Evolutionary conservation across 1,140 invertebrate species (phyloP).

Genomic region (Drosophila dunni): DNA sequence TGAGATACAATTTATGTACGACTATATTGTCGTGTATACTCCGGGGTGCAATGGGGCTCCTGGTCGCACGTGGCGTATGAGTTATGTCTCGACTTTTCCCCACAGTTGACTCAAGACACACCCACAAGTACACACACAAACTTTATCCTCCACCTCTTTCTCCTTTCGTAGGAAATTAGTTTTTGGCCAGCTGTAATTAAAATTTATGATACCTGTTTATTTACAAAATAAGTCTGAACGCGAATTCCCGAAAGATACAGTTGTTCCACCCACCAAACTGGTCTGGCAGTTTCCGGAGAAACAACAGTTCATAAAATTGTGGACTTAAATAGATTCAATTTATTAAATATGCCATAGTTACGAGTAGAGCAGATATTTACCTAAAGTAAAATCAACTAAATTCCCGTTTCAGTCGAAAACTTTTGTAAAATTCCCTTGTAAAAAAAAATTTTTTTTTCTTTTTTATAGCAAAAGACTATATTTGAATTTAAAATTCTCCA

Average conservation of each 20-base stretch:
- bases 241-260: conserved; percentile 46
- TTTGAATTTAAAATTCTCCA: neutral
- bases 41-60: conserved; percentile 45
- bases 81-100: conserved; percentile 35
- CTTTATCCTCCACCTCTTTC: conserved; percentile 1
- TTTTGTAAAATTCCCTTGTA: too few relatives aligned
- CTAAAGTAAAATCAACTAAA: too few relatives aligned
- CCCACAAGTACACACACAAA: conserved; percentile 19
- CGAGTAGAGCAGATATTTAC: too few relatives aligned
- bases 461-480: neutral
- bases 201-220: conserved; percentile 82
- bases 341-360: too few relatives aligned
- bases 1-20: conserved; percentile 22
- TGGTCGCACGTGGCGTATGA: conserved; percentile 41
- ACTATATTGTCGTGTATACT: conserved; percentile 51
- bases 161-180: conserved; percentile 87
- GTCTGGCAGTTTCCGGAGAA: neutral
- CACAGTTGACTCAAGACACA: conserved; percentile 55
- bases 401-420: too few relatives aligned
- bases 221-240: conserved; percentile 62
- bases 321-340: too few relatives aligned
- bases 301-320: too few relatives aligned
- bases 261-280: neutral
- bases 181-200: conserved; percentile 86
- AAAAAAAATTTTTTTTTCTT: neutral